A percentile compares a stretch with the other conserved stretches of the same genome.
These are phyloP conservation scores for Phainopepla nitens DNA, from an alignment of 2,113 vertebrate species.

Conservation along the genomic window DNA sequence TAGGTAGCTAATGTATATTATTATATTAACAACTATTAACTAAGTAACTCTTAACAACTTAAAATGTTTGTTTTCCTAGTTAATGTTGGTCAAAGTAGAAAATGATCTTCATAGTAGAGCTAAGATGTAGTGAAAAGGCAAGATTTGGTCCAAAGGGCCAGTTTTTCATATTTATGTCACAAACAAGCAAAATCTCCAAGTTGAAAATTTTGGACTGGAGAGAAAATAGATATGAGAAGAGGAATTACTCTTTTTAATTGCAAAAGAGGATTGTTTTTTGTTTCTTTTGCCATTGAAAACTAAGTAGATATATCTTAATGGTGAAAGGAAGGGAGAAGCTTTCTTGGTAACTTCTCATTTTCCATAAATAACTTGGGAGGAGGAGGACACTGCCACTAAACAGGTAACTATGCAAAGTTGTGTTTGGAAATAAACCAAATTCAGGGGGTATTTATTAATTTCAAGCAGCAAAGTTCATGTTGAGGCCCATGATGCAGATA, in stretches of 20 bases:
- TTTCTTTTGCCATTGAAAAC: background rate
- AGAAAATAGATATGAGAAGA: background rate
- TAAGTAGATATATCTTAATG: background rate
- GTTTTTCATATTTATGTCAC: background rate
- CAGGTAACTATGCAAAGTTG: background rate
- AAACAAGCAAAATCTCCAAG: background rate
- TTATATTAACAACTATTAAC: background rate
- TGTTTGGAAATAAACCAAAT: background rate
- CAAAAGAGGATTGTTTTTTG: accelerated
- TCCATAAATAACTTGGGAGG: background rate
- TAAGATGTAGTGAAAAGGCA: background rate
- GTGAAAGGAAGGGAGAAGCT: background rate
- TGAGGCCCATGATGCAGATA: background rate
- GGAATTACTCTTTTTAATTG: background rate
- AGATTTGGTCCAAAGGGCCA: background rate
- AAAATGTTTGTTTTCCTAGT: background rate
- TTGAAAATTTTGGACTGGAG: background rate
- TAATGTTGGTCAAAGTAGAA: background rate
- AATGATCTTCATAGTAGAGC: background rate
- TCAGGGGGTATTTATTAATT: background rate
- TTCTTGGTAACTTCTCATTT: background rate
- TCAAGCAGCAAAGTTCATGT: background rate
- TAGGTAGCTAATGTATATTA: background rate
- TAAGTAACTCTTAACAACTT: background rate
- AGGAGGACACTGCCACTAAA: background rate